A percentile compares a stretch with the other conserved stretches of the same genome.
These are phyloP conservation scores for Phalanger gymnotis DNA, from an alignment of 2,797 vertebrate species.

Conservation along the genomic window DNA sequence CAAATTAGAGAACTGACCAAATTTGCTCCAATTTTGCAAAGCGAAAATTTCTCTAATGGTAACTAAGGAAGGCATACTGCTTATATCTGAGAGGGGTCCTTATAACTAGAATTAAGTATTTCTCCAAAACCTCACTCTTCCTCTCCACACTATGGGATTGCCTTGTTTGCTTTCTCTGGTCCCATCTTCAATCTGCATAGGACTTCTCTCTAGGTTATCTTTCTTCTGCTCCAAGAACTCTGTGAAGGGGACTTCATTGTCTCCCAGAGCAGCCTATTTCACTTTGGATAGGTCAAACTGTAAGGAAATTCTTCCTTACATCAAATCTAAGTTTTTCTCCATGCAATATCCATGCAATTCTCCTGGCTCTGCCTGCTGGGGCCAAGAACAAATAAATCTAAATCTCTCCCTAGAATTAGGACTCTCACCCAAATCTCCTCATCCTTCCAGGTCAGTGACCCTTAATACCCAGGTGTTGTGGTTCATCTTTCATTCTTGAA, in stretches of 20 bases:
- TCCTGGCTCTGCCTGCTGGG: background rate
- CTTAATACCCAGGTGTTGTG: background rate
- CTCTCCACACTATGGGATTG: background rate
- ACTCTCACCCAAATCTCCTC: background rate
- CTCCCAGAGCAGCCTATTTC: background rate
- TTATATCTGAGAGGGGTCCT: background rate
- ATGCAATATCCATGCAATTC: background rate
- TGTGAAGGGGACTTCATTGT: background rate
- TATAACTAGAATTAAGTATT: background rate
- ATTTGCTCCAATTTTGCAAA: constrained; percentile 3
- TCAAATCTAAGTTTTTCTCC: background rate
- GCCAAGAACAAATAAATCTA: background rate
- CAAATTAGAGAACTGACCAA: constrained; percentile 1
- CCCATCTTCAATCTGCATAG: background rate
- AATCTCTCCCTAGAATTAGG: background rate
- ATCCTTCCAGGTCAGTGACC: background rate
- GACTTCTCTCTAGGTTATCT: background rate
- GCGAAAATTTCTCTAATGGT: constrained; percentile 17
- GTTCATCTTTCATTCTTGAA: background rate
- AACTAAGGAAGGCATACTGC: background rate
- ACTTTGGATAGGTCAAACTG: background rate
- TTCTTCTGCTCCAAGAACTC: background rate
- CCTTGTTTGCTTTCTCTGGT: background rate
- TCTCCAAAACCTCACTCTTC: background rate
- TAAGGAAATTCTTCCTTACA: background rate